Evolutionary conservation across 2,797 vertebrate species (phyloP).

Genomic region (Phalloptychus januarius): DNA sequence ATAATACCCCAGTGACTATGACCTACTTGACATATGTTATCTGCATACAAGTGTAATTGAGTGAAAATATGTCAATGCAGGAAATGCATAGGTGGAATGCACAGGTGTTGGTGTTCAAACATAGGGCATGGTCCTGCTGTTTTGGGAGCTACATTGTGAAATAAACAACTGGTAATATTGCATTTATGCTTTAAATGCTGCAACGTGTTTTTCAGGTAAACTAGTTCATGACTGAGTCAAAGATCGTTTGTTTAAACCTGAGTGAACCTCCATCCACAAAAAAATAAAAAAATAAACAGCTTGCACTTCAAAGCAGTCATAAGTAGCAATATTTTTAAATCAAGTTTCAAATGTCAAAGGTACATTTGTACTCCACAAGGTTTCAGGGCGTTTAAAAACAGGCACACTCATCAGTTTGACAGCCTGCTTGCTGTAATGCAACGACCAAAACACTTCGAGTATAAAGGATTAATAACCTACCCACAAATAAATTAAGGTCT

Average conservation of each 20-base stretch:
- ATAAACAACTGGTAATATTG: not conserved
- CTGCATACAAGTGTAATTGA: not conserved
- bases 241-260: not conserved
- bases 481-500: conserved; percentile 99
- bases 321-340: not conserved
- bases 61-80: not conserved
- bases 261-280: not conserved
- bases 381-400: not conserved
- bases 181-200: not conserved
- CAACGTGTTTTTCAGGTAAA: not conserved
- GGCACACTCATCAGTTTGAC: not conserved
- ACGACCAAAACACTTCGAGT: not conserved
- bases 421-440: not conserved
- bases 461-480: conserved; percentile 75
- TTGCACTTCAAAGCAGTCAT: not conserved
- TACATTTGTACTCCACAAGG: not conserved
- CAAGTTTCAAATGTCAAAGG: not conserved
- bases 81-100: not conserved
- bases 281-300: not conserved
- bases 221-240: not conserved
- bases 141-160: not conserved
- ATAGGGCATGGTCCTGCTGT: not conserved
- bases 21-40: not conserved
- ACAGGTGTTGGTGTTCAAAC: not conserved
- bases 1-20: not conserved